A percentile compares a stretch with the other conserved stretches of the same genome.
phyloP scores from a whole-genome alignment of 2,888 invertebrate species.

The Galeruca laticollis region DNA sequence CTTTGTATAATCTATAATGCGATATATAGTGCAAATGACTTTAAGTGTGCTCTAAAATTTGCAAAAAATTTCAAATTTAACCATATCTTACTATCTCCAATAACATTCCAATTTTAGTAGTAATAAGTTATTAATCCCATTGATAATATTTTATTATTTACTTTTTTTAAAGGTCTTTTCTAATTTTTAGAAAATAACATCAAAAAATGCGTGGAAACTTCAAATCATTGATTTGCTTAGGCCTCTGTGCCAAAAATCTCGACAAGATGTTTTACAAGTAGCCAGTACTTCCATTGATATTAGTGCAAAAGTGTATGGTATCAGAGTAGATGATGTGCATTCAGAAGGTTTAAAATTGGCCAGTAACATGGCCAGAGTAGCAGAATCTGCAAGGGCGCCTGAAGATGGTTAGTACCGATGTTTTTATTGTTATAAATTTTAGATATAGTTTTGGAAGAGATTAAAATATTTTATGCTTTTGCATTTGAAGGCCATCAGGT shows the following conservation, averaged over 20 bases:
- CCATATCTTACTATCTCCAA: too few relatives aligned
- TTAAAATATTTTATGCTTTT: too few relatives aligned
- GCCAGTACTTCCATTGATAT: constrained; percentile 90
- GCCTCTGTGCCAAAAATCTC: constrained; percentile 76
- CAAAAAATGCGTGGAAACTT: constrained; percentile 90
- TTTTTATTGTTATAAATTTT: background rate
- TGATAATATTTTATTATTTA: background rate
- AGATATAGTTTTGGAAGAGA: background rate
- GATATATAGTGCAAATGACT: too few relatives aligned
- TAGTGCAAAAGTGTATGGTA: constrained; percentile 79
- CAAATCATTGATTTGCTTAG: constrained; percentile 89
- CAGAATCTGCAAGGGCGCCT: constrained; percentile 33
- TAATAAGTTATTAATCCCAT: background rate
- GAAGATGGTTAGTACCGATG: constrained; percentile 30
- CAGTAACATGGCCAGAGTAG: constrained; percentile 70
- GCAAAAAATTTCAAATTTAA: too few relatives aligned
- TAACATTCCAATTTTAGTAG: too few relatives aligned
- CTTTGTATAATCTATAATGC: too few relatives aligned
- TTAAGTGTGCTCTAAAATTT: too few relatives aligned
- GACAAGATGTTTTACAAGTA: constrained; percentile 81
- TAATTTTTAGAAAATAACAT: constrained; percentile 82
- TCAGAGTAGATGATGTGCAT: constrained; percentile 88
- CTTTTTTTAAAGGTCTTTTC: background rate
- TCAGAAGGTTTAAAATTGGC: constrained; percentile 84
- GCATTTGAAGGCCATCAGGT: too few relatives aligned